phyloP scores from a whole-genome alignment of 2,888 invertebrate species.

The Drosophila buzzatii region DNA sequence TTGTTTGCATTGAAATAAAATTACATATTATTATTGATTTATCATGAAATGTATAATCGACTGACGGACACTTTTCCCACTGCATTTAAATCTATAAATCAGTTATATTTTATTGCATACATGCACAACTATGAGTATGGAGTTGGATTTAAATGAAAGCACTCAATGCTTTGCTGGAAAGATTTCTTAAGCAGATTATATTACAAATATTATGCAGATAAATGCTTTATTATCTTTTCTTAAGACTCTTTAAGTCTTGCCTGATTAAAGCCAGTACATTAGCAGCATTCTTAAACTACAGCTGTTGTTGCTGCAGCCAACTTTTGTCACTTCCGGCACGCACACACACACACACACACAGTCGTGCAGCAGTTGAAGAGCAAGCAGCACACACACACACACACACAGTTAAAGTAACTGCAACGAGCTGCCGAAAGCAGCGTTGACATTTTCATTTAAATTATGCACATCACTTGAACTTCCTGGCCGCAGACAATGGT shows the following conservation, averaged over 20 bases:
- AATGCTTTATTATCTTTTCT: background rate
- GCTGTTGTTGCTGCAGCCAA: conserved; percentile 31
- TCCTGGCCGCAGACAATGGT: conserved; percentile 58
- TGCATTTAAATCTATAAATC: background rate
- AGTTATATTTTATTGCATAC: background rate
- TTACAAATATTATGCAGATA: background rate
- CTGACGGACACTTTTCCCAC: background rate
- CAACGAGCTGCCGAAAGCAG: conserved; percentile 79
- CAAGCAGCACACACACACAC: conserved; percentile 5
- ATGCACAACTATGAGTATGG: background rate
- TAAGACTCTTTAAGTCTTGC: background rate
- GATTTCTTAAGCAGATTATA: background rate
- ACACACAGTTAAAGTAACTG: conserved; percentile 52
- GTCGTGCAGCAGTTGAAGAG: background rate
- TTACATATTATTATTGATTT: conserved; percentile 4
- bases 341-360: conserved; percentile 14
- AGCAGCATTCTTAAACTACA: conserved; percentile 25
- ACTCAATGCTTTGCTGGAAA: too few species aligned
- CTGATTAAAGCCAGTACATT: conserved; percentile 43
- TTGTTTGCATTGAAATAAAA: conserved; percentile 7
- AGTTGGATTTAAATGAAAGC: too few species aligned
- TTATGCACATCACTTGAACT: conserved; percentile 82
- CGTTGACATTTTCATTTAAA: conserved; percentile 81
- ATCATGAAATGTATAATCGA: background rate
- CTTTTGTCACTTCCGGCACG: conserved; percentile 52